Evolutionary conservation across 2,888 invertebrate genomes (phyloP), one percentile per base, ranked within the genome.

Genomic region (Thecophora atra): DNA sequence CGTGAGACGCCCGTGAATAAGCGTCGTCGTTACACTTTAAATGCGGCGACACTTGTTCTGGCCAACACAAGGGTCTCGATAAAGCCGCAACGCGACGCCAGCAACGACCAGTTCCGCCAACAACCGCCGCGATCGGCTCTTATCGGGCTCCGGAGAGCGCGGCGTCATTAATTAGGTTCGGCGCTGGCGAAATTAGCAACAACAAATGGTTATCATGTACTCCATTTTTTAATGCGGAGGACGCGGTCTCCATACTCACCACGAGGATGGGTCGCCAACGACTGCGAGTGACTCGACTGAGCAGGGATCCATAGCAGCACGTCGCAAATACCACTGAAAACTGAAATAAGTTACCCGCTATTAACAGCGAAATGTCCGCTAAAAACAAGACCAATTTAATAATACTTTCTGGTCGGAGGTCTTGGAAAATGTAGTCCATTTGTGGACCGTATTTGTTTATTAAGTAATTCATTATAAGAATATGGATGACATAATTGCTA

Each of bases 21-120:
- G 76, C 76, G 75, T 74, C 76, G 72, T 77, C 78, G 76, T 77
- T 78, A 77, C 73, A 76, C 70, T 70, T 70, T 70, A 63, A 70
- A 70, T 70, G 70, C 52, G 52, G 42, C 63, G 60, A 69, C 69
- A 69, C 62, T 69, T 60, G 69, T 69, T 69, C 24, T 30, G 19
- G 51, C 64, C 64, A 67, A 42, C 37, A 42, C 42, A 15, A 54
- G 24, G 30, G 19, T 28, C 37, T 3, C 24, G 67, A 67, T 67
- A 56, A 67, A 67, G 67, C 54, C 56, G 68, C 68, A 69, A 58
- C 68, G 44, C 21, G 19, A 42, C 17, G 56, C n/a, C 19, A 58
- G n/a, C 68, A 58, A 24, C 26, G 21, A 68, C 56, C 5, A 15
- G 13, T 5, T 8, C 4, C 17, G 5, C 15, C 47, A n/a, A 47